A percentile compares a stretch with the other conserved stretches of the same genome.
These are phyloP conservation scores for Caranx melampygus DNA, from an alignment of 2,113 vertebrate genomes.

Conservation along the genomic window DNA sequence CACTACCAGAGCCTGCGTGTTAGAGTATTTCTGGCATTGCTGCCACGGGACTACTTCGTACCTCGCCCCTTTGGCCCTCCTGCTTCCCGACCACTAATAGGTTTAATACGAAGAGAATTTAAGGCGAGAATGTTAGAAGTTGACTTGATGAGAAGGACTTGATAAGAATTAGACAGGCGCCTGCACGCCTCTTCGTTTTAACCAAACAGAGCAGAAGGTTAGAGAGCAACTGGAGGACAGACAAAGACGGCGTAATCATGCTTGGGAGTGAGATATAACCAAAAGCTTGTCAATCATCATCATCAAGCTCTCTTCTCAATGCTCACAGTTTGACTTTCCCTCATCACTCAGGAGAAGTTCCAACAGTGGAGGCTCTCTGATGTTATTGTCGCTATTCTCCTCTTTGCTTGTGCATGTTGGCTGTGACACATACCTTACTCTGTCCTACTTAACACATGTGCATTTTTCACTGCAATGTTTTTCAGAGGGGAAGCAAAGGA, in stretches of 20 bases:
- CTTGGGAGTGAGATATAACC: slow-evolving; percentile 74
- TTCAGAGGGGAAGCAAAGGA: slow-evolving; percentile 49
- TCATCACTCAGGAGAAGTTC: slow-evolving; percentile 62
- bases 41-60: slow-evolving; percentile 56
- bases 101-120: slow-evolving; percentile 69
- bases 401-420: slow-evolving; percentile 65
- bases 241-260: slow-evolving; percentile 71
- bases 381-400: slow-evolving; percentile 55
- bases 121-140: slow-evolving; percentile 57
- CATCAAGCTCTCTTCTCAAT: slow-evolving; percentile 68
- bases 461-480: slow-evolving; percentile 53
- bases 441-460: slow-evolving; percentile 61
- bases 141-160: slow-evolving; percentile 63
- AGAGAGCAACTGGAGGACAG: slow-evolving; percentile 70
- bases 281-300: slow-evolving; percentile 80
- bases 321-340: slow-evolving; percentile 70
- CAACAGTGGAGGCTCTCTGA: slow-evolving; percentile 45
- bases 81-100: slow-evolving; percentile 65
- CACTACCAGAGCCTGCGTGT: slow-evolving; percentile 10
- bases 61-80: slow-evolving; percentile 44
- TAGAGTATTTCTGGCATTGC: slow-evolving; percentile 39
- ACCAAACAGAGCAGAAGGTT: slow-evolving; percentile 79
- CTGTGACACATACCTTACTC: slow-evolving; percentile 71
- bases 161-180: slow-evolving; percentile 63
- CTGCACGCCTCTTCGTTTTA: slow-evolving; percentile 76